Evolutionary conservation across 2,113 vertebrate genomes (phyloP), one percentile per base, ranked within the genome.

Genomic region (Raja brachyura): DNA sequence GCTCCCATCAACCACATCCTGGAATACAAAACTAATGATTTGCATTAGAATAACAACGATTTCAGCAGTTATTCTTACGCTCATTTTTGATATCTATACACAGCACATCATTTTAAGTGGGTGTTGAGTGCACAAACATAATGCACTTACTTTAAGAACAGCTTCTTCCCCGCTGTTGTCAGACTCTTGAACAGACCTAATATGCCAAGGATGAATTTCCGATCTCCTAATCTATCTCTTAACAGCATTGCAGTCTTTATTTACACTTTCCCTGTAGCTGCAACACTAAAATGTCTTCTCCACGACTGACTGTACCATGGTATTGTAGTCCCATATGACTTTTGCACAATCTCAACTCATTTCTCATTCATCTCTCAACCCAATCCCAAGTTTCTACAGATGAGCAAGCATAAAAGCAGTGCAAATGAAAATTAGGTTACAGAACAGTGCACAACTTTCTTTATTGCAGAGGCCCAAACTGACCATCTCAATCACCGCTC

Each of bases 51-150:
- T 92, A 92, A 92, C 68, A 73, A 92, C 66, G 68, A 74, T 68
- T 73, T 92, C 90, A 31, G 90, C 70, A 92, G 90, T 90, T 90
- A 90, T 74, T 92, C 90, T 92, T 33, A 74, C 56, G 28, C 74
- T 92, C 90, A 70, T 92, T 92, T 92, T 92, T 92, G 90, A 74
- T 92, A 92, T 92, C 90, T 74, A 92, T 92, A 92, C 90, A 73
- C 90, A 92, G 33, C 39, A 54, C 90, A 92, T 73, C 90, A 90
- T 70, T 70, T 73, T 92, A 92, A 92, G 22, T 92, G 66, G 39
- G 68, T 73, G 39, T 54, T 92, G 90, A 92, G 39, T 90, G 63
- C 33, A 90, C 63, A 54, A 92, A 92, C 68, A 92, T 68, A 92
- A 92, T 92, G 63, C 63, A 92, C 33, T 74, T 92, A 73, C 66